These are phyloP conservation scores for Irena cyanogastra DNA, from an alignment of 2,113 vertebrate genomes.

Conservation along the genomic window DNA sequence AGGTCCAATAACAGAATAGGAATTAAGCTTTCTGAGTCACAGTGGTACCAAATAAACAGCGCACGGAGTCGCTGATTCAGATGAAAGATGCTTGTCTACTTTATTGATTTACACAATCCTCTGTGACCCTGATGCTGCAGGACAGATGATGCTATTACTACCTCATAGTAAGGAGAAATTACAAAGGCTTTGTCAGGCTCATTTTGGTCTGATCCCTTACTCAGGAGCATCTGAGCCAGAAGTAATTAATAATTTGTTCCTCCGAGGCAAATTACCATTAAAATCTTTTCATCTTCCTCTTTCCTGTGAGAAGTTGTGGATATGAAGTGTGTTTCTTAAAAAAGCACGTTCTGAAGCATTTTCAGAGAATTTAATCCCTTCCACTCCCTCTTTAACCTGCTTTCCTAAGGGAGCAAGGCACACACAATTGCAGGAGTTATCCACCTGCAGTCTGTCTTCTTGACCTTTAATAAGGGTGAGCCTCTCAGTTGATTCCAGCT, in stretches of 20 bases:
- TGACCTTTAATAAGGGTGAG: slow-evolving; percentile 17
- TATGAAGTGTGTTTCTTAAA: background rate
- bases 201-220: background rate
- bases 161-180: background rate
- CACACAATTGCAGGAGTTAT: background rate
- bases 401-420: background rate
- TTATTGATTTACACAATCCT: slow-evolving; percentile 11
- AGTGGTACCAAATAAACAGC: background rate
- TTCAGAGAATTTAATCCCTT: background rate
- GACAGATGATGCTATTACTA: slow-evolving; percentile 7
- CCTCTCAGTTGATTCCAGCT: background rate
- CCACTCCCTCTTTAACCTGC: background rate
- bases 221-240: background rate
- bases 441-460: background rate
- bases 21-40: background rate
- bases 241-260: background rate
- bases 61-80: background rate
- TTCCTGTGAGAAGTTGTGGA: background rate
- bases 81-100: slow-evolving; percentile 7
- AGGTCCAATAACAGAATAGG: background rate
- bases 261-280: background rate
- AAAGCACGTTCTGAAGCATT: background rate
- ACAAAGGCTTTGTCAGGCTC: slow-evolving; percentile 10
- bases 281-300: background rate
- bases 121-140: slow-evolving; percentile 17